Evolutionary conservation across 2,888 invertebrate species (phyloP).

Genomic region (Apamea monoglypha): DNA sequence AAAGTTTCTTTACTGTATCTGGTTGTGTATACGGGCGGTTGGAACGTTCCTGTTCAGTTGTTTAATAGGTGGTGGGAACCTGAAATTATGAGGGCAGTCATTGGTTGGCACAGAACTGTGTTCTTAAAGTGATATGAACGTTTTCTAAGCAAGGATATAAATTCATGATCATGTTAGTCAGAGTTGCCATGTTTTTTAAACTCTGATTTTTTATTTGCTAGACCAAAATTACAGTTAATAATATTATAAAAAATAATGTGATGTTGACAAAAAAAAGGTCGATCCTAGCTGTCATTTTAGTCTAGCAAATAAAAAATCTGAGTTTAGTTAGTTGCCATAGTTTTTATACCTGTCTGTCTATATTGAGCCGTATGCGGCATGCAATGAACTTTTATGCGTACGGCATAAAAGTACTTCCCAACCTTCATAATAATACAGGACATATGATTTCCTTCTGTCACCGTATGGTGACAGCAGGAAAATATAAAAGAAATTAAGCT

Average conservation of each 20-base stretch:
- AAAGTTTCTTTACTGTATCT: conserved; percentile 74
- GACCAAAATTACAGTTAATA: background rate
- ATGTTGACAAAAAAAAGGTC: background rate
- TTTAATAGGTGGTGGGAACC: background rate
- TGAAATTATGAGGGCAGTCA: background rate
- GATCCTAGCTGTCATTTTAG: too few species aligned
- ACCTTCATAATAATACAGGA: too few species aligned
- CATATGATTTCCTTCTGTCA: too few species aligned
- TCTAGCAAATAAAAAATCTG: too few species aligned
- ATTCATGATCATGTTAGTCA: background rate
- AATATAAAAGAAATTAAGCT: too few species aligned
- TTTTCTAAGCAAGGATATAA: background rate
- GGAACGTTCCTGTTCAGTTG: conserved; percentile 29
- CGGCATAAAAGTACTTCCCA: too few species aligned
- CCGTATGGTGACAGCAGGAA: too few species aligned
- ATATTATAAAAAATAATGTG: too few species aligned
- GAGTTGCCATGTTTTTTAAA: background rate
- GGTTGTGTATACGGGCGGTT: conserved; percentile 67
- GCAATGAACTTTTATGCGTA: too few species aligned
- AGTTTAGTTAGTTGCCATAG: too few species aligned
- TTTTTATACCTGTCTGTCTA: too few species aligned
- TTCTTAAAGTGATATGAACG: background rate
- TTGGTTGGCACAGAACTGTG: background rate
- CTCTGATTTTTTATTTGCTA: background rate
- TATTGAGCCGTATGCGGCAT: too few species aligned